A percentile compares a stretch with the other conserved stretches of the same genome.
These are phyloP conservation scores for Lepeophtheirus nordmannii DNA, from an alignment of 2,888 invertebrate species.

Conservation along the genomic window DNA sequence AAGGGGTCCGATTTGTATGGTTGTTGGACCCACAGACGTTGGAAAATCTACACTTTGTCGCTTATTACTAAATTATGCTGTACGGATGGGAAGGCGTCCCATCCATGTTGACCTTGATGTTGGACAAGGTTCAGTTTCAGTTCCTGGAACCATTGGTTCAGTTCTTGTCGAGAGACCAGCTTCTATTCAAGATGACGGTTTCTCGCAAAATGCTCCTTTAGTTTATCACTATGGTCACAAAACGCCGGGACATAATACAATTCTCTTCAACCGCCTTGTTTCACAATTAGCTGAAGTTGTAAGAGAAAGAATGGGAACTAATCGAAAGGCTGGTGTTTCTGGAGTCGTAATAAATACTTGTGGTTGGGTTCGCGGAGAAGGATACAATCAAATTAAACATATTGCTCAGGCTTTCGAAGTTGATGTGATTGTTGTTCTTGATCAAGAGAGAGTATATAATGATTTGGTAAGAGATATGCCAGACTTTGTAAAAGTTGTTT, in stretches of 20 bases:
- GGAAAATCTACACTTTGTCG: slow-evolving; percentile 84
- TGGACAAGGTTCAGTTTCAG: slow-evolving; percentile 78
- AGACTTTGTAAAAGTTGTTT: slow-evolving; percentile 74
- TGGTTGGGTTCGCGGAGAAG: slow-evolving; percentile 86
- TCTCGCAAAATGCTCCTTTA: slow-evolving; percentile 77
- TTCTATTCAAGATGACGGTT: slow-evolving; percentile 73
- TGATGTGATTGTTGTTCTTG: slow-evolving; percentile 81
- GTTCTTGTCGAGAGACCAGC: slow-evolving; percentile 80
- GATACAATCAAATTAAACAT: slow-evolving; percentile 70
- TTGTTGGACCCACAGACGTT: slow-evolving; percentile 87
- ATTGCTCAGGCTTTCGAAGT: slow-evolving; percentile 83
- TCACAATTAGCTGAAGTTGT: slow-evolving; percentile 43
- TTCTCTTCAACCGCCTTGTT: slow-evolving; percentile 66
- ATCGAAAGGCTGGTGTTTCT: slow-evolving; percentile 41
- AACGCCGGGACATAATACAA: slow-evolving; percentile 54
- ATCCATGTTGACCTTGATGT: slow-evolving; percentile 89
- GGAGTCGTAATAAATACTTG: slow-evolving; percentile 94
- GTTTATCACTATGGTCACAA: slow-evolving; percentile 88
- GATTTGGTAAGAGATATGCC: slow-evolving; percentile 87
- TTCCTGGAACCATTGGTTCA: slow-evolving; percentile 81
- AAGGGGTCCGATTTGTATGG: slow-evolving; percentile 68
- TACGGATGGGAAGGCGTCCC: slow-evolving; percentile 45
- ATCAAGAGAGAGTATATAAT: slow-evolving; percentile 87
- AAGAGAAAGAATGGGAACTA: slow-evolving; percentile 33
- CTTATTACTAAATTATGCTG: slow-evolving; percentile 69